Conservation (phyloP, 2,888 invertebrate species). For the Melanostoma scalare region DNA sequence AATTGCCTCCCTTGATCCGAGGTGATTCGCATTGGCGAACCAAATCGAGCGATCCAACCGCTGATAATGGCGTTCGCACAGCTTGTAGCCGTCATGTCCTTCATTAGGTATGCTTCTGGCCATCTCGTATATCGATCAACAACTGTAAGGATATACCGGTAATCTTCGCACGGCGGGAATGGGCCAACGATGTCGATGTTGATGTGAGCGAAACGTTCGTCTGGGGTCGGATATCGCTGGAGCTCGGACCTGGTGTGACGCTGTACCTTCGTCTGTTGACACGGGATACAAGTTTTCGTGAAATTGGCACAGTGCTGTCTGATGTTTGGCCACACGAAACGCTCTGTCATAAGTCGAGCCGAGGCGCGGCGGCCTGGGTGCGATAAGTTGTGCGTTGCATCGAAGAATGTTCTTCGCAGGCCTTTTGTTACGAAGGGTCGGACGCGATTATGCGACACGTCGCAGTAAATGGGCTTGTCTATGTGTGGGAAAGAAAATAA, state of each 20-base stretch:
- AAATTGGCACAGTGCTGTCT: not conserved
- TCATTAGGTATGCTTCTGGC: slow-evolving; percentile 9
- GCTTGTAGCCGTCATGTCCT: slow-evolving; percentile 4
- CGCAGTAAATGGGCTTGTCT: slow-evolving; percentile 22
- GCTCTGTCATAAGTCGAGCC: slow-evolving; percentile 22
- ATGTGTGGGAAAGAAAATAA: slow-evolving; percentile 17
- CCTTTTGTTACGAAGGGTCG: slow-evolving; percentile 24
- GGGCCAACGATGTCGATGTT: slow-evolving; percentile 1
- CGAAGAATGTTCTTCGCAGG: slow-evolving; percentile 26
- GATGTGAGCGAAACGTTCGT: not conserved
- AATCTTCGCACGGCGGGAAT: slow-evolving; percentile 11
- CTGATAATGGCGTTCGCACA: slow-evolving; percentile 13
- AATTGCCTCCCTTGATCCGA: slow-evolving; percentile 15
- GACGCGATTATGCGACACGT: slow-evolving; percentile 21
- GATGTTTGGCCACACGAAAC: slow-evolving; percentile 35
- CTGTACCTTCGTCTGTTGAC: not conserved
- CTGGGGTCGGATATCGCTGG: not conserved
- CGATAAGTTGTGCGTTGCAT: slow-evolving; percentile 20
- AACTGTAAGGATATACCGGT: slow-evolving; percentile 4
- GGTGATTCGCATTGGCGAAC: slow-evolving; percentile 4
- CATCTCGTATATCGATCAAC: slow-evolving; percentile 8
- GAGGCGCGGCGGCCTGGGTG: slow-evolving; percentile 19
- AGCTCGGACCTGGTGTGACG: not conserved
- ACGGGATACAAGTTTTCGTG: not conserved
- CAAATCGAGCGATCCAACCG: slow-evolving; percentile 23